phyloP scores from a whole-genome alignment of 1,140 invertebrate genomes.

The Apis cerana region DNA sequence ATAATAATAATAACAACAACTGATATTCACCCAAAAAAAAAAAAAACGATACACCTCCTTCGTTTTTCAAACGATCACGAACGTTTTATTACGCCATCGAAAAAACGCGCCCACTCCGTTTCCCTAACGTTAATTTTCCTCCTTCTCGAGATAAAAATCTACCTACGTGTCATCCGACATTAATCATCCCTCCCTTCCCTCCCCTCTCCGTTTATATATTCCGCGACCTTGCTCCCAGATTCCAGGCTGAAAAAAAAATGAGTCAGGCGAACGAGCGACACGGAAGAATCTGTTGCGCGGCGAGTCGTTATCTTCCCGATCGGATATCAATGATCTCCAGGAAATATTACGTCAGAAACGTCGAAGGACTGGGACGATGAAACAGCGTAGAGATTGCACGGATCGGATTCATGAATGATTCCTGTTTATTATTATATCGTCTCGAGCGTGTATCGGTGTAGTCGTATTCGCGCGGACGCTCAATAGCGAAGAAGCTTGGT shows the following conservation, averaged over 20 bases:
- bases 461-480: not conserved
- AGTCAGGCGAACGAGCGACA: not conserved
- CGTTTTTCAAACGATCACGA: too few relatives aligned
- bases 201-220: not conserved
- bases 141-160: too few relatives aligned
- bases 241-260: conserved; percentile 1
- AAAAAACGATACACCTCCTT: not conserved
- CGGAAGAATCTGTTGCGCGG: conserved; percentile 5
- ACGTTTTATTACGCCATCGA: too few relatives aligned
- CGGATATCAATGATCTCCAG: conserved; percentile 48
- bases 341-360: conserved; percentile 39
- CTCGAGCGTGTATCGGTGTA: conserved; percentile 21
- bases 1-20: not conserved
- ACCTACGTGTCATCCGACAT: too few relatives aligned
- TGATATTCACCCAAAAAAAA: conserved; percentile 12
- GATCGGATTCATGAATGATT: conserved; percentile 8
- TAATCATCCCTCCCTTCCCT: not conserved
- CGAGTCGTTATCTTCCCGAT: conserved; percentile 32
- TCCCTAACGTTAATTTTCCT: too few relatives aligned
- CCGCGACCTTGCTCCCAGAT: conserved; percentile 2
- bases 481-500: not conserved
- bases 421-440: not conserved
- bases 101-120: too few relatives aligned
- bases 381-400: conserved; percentile 13
- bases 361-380: not conserved